Conservation (phyloP, 2,113 vertebrate genomes). For the Lepisosteus oculatus region DNA sequence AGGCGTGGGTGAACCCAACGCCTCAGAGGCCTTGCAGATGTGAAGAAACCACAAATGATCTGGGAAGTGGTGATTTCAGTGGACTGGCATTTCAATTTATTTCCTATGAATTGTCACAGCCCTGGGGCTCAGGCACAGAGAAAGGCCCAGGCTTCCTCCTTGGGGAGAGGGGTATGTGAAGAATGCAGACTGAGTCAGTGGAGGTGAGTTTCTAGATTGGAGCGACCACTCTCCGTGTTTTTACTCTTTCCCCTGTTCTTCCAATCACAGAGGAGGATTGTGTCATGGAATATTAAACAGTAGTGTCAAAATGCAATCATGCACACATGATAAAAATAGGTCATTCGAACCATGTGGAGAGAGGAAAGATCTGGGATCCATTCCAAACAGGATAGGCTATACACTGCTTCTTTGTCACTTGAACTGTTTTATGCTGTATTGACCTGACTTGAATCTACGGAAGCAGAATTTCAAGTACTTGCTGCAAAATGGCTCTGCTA, state of each 20-base stretch:
- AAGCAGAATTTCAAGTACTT: neutral
- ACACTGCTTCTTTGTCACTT: neutral
- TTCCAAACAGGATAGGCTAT: neutral
- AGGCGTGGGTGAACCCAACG: neutral
- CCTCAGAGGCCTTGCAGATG: neutral
- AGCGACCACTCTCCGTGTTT: neutral
- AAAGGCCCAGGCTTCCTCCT: constrained; percentile 34
- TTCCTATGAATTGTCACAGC: constrained; percentile 1
- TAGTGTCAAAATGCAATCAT: neutral
- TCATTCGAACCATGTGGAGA: neutral
- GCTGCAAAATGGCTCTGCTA: too few species aligned
- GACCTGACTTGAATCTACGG: neutral
- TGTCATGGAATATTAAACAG: constrained; percentile 11
- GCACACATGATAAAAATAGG: neutral
- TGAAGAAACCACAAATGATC: constrained; percentile 26
- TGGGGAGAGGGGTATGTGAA: constrained; percentile 23
- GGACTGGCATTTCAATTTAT: constrained; percentile 10
- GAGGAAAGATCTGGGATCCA: neutral
- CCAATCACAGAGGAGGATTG: neutral
- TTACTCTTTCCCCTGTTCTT: neutral
- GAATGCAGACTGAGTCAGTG: constrained; percentile 14
- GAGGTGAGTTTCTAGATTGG: neutral
- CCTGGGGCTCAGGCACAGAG: constrained; percentile 30
- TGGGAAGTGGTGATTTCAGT: constrained; percentile 22
- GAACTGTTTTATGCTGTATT: neutral